These are phyloP conservation scores for Rhizoglyphus robini DNA, from an alignment of 1,140 invertebrate species.

Conservation along the genomic window DNA sequence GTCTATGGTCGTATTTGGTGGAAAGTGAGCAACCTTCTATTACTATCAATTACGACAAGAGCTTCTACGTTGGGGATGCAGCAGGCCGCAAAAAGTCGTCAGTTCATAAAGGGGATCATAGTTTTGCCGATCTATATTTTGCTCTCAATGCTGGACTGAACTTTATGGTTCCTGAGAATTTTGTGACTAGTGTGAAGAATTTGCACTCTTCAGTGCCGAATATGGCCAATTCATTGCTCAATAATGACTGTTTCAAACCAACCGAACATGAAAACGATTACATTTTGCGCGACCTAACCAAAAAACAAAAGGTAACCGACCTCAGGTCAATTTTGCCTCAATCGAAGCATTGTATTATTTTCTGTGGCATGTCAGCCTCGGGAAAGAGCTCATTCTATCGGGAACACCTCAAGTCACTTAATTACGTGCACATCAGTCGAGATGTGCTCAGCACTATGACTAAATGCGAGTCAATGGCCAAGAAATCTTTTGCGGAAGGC, in stretches of 20 bases:
- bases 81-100: constrained; percentile 20
- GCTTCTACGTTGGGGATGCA: constrained; percentile 26
- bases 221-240: neutral
- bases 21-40: constrained; percentile 11
- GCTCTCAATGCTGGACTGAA: constrained; percentile 20
- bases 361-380: constrained; percentile 20
- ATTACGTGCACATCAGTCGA: constrained; percentile 15
- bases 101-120: constrained; percentile 21
- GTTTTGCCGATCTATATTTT: constrained; percentile 23
- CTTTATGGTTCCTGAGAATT: constrained; percentile 24
- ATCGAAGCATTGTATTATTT: constrained; percentile 11
- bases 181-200: constrained; percentile 1
- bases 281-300: neutral
- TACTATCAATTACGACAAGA: constrained; percentile 14
- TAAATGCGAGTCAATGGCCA: constrained; percentile 11
- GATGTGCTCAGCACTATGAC: constrained; percentile 15
- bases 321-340: neutral
- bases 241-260: neutral
- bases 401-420: constrained; percentile 1
- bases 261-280: neutral
- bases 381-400: constrained; percentile 20
- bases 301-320: constrained; percentile 2
- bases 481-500: neutral
- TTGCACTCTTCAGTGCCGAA: neutral
- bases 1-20: constrained; percentile 20